Evolutionary conservation across 2,113 vertebrate species (phyloP).

Genomic region (Tonatia bakeri): DNA sequence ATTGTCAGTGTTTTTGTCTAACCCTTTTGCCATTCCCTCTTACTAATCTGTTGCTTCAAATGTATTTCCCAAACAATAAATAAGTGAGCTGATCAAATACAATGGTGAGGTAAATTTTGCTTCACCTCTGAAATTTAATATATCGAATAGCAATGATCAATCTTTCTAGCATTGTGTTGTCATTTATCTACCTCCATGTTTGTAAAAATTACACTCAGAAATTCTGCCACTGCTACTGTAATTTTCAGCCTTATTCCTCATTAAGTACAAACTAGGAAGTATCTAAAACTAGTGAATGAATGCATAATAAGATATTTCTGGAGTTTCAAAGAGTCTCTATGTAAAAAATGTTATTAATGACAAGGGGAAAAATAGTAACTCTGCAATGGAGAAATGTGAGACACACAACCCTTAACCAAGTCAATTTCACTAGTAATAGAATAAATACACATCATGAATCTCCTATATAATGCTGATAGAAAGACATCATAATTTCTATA

Average conservation of each 20-base stretch:
- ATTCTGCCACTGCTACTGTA: constrained; percentile 71
- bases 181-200: constrained; percentile 70
- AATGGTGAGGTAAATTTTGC: background rate
- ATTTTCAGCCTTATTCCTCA: constrained; percentile 68
- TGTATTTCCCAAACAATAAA: background rate
- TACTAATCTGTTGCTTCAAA: background rate
- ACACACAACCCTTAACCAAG: background rate
- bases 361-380: background rate
- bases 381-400: background rate
- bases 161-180: constrained; percentile 23
- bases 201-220: constrained; percentile 71
- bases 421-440: background rate
- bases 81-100: background rate
- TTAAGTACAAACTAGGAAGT: constrained; percentile 10
- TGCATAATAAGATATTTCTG: background rate
- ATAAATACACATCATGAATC: fast-evolving
- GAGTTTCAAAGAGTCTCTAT: background rate
- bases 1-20: background rate
- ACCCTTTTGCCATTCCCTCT: background rate
- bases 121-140: background rate
- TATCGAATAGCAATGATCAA: background rate
- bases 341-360: background rate
- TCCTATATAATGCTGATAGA: background rate
- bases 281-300: background rate
- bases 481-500: background rate